A percentile compares a stretch with the other conserved stretches of the same genome.
Conservation (phyloP, 2,113 vertebrate genomes). For the Coregonus clupeaformis region DNA sequence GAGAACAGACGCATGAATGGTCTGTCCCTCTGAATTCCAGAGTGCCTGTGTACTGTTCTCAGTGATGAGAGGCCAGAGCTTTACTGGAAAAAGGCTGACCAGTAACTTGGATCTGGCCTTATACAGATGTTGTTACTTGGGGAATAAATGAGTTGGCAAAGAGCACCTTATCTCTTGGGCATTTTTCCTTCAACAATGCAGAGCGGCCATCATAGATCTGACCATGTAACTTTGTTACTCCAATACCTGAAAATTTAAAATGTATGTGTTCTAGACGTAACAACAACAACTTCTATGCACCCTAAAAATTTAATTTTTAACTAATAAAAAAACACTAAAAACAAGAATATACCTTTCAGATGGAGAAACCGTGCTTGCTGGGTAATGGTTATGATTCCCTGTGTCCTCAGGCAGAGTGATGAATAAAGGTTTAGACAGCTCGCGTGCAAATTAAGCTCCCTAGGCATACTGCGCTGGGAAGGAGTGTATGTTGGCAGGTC, state of each 20-base stretch:
- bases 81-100: not conserved
- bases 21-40: not conserved
- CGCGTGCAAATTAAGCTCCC: slow-evolving; percentile 46
- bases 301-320: not conserved
- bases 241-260: not conserved
- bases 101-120: not conserved
- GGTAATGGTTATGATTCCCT: not conserved
- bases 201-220: not conserved
- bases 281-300: not conserved
- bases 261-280: not conserved
- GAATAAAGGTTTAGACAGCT: slow-evolving; percentile 23
- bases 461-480: slow-evolving; percentile 50
- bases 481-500: slow-evolving; percentile 47
- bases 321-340: not conserved
- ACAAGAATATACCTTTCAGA: not conserved
- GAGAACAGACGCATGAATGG: not conserved
- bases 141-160: not conserved
- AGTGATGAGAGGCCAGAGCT: not conserved
- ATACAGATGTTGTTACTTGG: not conserved
- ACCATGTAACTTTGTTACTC: not conserved
- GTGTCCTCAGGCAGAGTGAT: not conserved
- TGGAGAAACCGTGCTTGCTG: not conserved
- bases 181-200: not conserved
- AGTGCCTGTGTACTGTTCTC: not conserved
- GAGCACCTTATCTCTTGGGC: not conserved